Percentiles rank a stretch among this genome's conserved stretches.
Conservation (phyloP, 1,140 invertebrate genomes). For the Scaptomyza montana region DNA sequence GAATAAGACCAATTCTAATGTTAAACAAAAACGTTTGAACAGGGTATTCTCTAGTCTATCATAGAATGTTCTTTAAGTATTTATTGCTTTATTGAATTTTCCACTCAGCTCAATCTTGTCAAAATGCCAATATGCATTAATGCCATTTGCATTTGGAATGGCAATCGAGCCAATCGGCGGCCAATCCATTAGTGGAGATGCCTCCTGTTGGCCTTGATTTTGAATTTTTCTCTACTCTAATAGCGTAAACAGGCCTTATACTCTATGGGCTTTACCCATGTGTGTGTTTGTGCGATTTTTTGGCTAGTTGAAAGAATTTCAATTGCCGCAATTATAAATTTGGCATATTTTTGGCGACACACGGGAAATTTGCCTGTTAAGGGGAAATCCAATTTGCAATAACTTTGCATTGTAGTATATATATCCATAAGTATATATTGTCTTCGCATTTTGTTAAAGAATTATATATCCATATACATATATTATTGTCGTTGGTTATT, state of each 20-base stretch:
- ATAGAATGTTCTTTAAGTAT: background rate
- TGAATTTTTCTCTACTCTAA: conserved; percentile 31
- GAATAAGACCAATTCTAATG: too few species aligned
- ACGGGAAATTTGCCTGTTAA: conserved; percentile 1
- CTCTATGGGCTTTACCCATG: conserved; percentile 5
- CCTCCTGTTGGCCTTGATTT: conserved; percentile 66
- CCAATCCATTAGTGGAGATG: conserved; percentile 53
- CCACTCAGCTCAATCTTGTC: conserved; percentile 32
- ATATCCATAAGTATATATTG: conserved; percentile 7
- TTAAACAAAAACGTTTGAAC: background rate
- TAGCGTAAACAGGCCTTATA: conserved; percentile 8
- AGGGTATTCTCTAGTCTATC: background rate
- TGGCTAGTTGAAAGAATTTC: conserved; percentile 14
- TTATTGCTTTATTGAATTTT: conserved; percentile 11
- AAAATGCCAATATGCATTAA: conserved; percentile 55
- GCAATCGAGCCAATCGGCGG: conserved; percentile 55
- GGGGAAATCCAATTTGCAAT: conserved; percentile 42
- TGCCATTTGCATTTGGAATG: conserved; percentile 57
- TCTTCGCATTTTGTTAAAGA: conserved; percentile 38
- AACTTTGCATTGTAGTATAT: conserved; percentile 5
- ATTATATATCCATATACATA: conserved; percentile 13
- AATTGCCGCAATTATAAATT: conserved; percentile 40
- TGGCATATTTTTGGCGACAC: conserved; percentile 11
- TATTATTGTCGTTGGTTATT: conserved; percentile 28
- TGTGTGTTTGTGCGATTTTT: conserved; percentile 9